Percentiles rank a stretch among this genome's conserved stretches.
phyloP scores from a whole-genome alignment of 2,888 invertebrate genomes.

The Pristionchus fissidentatus region DNA sequence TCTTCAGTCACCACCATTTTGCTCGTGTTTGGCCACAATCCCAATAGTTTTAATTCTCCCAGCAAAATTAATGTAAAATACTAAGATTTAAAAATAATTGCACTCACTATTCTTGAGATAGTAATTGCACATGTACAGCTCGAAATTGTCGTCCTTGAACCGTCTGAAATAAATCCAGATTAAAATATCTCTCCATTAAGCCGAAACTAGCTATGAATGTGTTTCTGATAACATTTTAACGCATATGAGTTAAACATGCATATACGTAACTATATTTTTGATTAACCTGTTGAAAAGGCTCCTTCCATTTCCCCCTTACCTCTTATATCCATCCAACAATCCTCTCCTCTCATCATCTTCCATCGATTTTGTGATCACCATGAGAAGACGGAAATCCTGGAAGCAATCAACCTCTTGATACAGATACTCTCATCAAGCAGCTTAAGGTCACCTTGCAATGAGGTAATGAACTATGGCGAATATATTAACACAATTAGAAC shows the following conservation, averaged over 20 bases:
- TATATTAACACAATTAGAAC: too few relatives aligned
- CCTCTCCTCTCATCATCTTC: slow-evolving; percentile 41
- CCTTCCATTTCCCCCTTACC: not conserved
- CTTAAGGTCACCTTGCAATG: too few relatives aligned
- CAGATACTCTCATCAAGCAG: too few relatives aligned
- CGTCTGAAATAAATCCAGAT: not conserved
- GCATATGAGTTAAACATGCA: too few relatives aligned
- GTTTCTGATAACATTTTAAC: too few relatives aligned
- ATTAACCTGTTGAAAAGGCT: not conserved
- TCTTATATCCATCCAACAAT: slow-evolving; percentile 18
- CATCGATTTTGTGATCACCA: slow-evolving; percentile 33
- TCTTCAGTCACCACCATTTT: not conserved
- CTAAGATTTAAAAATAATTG: too few relatives aligned
- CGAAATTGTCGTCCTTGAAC: slow-evolving; percentile 41
- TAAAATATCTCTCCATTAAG: not conserved
- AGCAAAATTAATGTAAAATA: not conserved
- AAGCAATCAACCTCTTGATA: too few relatives aligned
- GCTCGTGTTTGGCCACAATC: not conserved
- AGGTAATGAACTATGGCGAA: too few relatives aligned
- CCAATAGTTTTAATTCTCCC: not conserved
- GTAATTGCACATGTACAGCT: slow-evolving; percentile 47
- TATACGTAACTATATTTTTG: too few relatives aligned
- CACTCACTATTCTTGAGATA: slow-evolving; percentile 45
- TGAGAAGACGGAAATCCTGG: slow-evolving; percentile 42
- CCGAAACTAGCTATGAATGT: not conserved